Evolutionary conservation across 2,113 vertebrate genomes (phyloP), one percentile per base, ranked within the genome.

Genomic region (Mus pahari): DNA sequence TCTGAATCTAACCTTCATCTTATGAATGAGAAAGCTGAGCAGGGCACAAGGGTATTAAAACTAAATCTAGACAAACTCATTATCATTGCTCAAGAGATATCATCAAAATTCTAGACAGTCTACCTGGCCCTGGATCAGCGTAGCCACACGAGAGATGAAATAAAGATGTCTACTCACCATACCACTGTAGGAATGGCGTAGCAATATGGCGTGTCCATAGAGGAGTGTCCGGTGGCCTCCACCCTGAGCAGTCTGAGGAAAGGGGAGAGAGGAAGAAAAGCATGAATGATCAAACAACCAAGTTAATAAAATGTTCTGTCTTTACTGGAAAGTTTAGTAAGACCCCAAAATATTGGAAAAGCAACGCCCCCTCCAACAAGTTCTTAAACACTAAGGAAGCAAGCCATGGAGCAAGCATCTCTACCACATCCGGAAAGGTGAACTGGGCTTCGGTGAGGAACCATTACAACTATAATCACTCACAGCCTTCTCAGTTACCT

Each of bases 121-220:
- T 7, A 83, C 33, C 26, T 28, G 89, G 83, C 75, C 45, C 66
- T 13, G 1, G 0, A 5, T 19, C 12, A 9, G 10, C 84, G 7
- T 10, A 13, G 48, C 42, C 94, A 0, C 0, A 22, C 4, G 4
- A 39, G 31, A 77, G 55, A 50, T 1, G 55, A 50, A 19, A 36
- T 8, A 24, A 12, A 55, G 36, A 28, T 1, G 0, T 0, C 62
- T 88, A 98, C 99, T 97, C 97, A 99, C 99, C 99, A 99, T 99
- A 97, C 99, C 99, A 0, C 99, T 99, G 98, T 99, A 99, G 82
- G 99, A 99, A 98, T 99, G 99, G 70, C 99, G 98, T n/a, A 99
- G 98, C 96, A 99, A 94, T 62, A 99, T 99, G 5, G 99, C 99
- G 0, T 99, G 99, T 6, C 99, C 99, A 0, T 99, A 99, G 42